Base-by-base conservation (phyloP, 2,888 invertebrate species). In the Caenorhabditis auriculariae region DNA sequence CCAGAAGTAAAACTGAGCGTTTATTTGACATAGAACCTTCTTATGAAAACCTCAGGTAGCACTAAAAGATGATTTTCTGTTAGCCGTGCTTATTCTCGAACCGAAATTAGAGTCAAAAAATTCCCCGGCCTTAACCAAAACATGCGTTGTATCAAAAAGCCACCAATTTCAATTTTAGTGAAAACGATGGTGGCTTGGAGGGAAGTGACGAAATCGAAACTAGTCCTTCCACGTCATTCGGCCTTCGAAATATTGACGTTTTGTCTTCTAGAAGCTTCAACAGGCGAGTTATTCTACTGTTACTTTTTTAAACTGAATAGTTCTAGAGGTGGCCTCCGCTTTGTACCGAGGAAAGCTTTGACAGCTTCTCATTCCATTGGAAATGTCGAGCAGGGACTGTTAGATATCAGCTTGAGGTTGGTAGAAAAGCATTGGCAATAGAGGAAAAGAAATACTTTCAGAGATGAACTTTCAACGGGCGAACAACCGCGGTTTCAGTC, bases 281-380 rank as follows among this genome's bases (percentile, higher is more conserved):
- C 49, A 54, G 63, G 63, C 59, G 19, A 1, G 44, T 55, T 15
- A 28, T 24, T 24, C 9, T 27, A 43, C 6, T 19, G 23, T 43
- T 43, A 15, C 43, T 4, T 7, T 43, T 43, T 43, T 43, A 4
- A 7, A 12, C 26, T 4, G n/a, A 43, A 35, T 19, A 29, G 29
- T 62, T 62, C 35, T 54, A 62, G 62, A 48, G 62, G 62, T 50
- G 62, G 54, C 23, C 39, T 62, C 23, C 46, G 63, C 17, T 61
- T 60, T 46, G 45, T 55, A 52, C 54, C 58, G 42, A 50, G 66
- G 48, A 66, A 63, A 46, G 58, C 65, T 21, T 54, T 75, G n/a
- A 74, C 75, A 3, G 54, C 72, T 1, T 76, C 76, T 1, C 70
- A 75, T 28, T 68, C 68, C 19, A 73, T 74, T 41, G 76, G 76